phyloP scores from a whole-genome alignment of 1,140 invertebrate species.

The Agrilus planipennis region DNA sequence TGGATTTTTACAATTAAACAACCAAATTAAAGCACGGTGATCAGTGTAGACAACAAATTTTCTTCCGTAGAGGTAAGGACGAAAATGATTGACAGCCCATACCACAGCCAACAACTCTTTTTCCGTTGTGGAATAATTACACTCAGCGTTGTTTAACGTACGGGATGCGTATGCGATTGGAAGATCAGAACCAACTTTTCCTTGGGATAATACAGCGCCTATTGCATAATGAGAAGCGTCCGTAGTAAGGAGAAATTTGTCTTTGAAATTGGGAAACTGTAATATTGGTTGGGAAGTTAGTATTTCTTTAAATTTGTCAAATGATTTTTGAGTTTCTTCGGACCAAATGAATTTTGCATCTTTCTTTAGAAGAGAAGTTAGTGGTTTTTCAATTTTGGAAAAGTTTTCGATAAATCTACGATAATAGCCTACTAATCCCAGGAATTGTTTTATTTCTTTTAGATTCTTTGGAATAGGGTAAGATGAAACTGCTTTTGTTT shows the following conservation, averaged over 20 bases:
- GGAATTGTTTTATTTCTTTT: constrained; percentile 27
- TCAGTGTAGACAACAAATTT: constrained; percentile 35
- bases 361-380: constrained; percentile 15
- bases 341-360: constrained; percentile 6
- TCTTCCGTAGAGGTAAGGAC: constrained; percentile 31
- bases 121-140: constrained; percentile 30
- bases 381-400: constrained; percentile 15
- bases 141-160: constrained; percentile 16
- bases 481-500: constrained; percentile 24
- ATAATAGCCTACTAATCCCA: constrained; percentile 24
- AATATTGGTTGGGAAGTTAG: constrained; percentile 32
- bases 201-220: constrained; percentile 26
- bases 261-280: constrained; percentile 25
- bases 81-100: constrained; percentile 33
- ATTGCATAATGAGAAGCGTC: constrained; percentile 30
- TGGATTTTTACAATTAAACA: constrained; percentile 12
- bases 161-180: constrained; percentile 23
- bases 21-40: constrained; percentile 3
- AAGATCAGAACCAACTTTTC: constrained; percentile 15
- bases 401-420: constrained; percentile 21
- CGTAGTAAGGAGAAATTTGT: constrained; percentile 28
- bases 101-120: constrained; percentile 42
- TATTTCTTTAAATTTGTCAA: constrained; percentile 27
- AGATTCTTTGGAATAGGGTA: constrained; percentile 24
- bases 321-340: background rate